A percentile compares a stretch with the other conserved stretches of the same genome.
phyloP scores from a whole-genome alignment of 2,888 invertebrate species.

The Eupeodes luniger region DNA sequence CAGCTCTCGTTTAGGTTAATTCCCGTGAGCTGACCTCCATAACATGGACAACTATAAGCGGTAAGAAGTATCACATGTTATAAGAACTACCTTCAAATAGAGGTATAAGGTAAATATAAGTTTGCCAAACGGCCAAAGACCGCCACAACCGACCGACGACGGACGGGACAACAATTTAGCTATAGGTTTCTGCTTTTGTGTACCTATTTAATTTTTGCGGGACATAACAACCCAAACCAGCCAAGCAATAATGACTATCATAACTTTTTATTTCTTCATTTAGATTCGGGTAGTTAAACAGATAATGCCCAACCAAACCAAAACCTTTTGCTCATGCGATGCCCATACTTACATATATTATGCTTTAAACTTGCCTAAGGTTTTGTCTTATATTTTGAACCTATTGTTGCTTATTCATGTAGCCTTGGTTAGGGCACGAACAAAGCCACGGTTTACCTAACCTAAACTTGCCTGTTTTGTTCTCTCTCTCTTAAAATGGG shows the following conservation, averaged over 20 bases:
- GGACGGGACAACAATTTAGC: constrained; percentile 4
- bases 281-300: constrained; percentile 48
- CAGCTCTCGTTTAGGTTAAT: constrained; percentile 65
- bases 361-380: constrained; percentile 36
- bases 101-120: neutral
- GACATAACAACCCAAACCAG: neutral
- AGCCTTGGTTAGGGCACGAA: constrained; percentile 67
- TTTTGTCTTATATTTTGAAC: constrained; percentile 16
- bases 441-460: constrained; percentile 12
- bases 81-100: constrained; percentile 43
- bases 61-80: constrained; percentile 25
- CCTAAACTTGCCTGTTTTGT: neutral
- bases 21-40: constrained; percentile 59
- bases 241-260: constrained; percentile 31
- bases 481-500: constrained; percentile 62
- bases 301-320: constrained; percentile 24
- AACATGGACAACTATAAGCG: constrained; percentile 23
- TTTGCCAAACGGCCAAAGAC: constrained; percentile 30
- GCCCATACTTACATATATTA: neutral
- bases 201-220: neutral
- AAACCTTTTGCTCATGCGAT: neutral
- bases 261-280: constrained; percentile 75
- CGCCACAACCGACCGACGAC: neutral
- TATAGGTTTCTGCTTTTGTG: constrained; percentile 5
- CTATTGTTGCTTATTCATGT: constrained; percentile 14